Evolutionary conservation across 2,797 vertebrate genomes (phyloP), one percentile per base, ranked within the genome.

Genomic region (Atherinosoma microstoma): DNA sequence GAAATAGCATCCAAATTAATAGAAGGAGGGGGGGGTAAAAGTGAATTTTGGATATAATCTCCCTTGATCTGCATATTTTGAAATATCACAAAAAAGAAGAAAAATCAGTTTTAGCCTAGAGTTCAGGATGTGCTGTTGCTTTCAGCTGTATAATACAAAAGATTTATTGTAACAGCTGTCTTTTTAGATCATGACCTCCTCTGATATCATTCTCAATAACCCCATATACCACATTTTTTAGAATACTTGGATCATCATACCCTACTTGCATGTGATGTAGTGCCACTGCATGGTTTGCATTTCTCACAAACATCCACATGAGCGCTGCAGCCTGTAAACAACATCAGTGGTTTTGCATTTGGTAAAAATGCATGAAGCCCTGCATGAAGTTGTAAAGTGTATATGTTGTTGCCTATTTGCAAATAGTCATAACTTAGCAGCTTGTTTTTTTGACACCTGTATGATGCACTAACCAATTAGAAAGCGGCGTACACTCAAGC

Each of bases 391-490:
- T 10, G 3, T 11, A 3, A 22, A 11, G 1, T 11, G 6, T 49
- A 22, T 49, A 18, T n/a, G 30, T 32, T 32, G 47, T 49, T 22
- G n/a, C 47, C n/a, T 49, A 6, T 11, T 22, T 49, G n/a, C n/a
- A 49, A 49, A 49, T 22, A 49, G 20, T 22, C 47, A 22, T 20
- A 18, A 32, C 61, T 63, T 8, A 42, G 30, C 54, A 16, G 68
- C 70, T 54, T 57, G 65, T 78, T 84, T 32, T 76, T 58, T 65
- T 10, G 16, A 83, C 82, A 85, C 86, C 80, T 85, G 71, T 47
- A 67, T 86, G 75, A 88, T 84, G 66, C 72, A 77, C 65, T 79
- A 65, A 70, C 75, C 84, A 90, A 89, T 91, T 89, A 93, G 82
- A 75, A 78, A 89, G 79, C 59, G 67, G 70, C 69, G 82, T 79